A percentile compares a stretch with the other conserved stretches of the same genome.
phyloP scores from a whole-genome alignment of 2,888 invertebrate genomes.

The Minunthozetes semirufus region DNA sequence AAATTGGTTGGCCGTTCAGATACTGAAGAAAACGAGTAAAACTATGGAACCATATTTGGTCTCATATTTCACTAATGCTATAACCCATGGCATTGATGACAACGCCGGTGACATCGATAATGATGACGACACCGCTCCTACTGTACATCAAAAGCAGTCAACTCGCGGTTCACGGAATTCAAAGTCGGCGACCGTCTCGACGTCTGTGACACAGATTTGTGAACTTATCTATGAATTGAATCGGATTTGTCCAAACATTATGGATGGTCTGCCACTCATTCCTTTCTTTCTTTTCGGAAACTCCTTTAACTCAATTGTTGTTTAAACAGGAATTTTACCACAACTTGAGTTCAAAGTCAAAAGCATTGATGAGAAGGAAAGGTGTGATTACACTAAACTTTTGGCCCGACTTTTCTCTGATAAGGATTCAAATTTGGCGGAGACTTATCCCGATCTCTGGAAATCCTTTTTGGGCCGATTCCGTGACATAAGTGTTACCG shows the following conservation, averaged over 20 bases:
- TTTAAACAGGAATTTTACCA: constrained; percentile 55
- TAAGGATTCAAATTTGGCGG: constrained; percentile 78
- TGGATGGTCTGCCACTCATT: constrained; percentile 55
- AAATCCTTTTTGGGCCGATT: constrained; percentile 84
- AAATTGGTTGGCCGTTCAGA: constrained; percentile 69
- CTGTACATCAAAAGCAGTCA: background rate
- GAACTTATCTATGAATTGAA: constrained; percentile 94
- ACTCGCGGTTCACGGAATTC: constrained; percentile 43
- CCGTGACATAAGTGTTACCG: constrained; percentile 87
- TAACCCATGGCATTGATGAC: constrained; percentile 32
- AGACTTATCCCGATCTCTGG: constrained; percentile 80
- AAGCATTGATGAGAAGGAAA: constrained; percentile 78
- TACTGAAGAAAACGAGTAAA: constrained; percentile 82
- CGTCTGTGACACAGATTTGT: constrained; percentile 56
- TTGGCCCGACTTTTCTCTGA: constrained; percentile 95
- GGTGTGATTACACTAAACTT: constrained; percentile 66
- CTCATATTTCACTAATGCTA: constrained; percentile 85
- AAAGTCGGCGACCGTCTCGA: constrained; percentile 42
- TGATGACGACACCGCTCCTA: constrained; percentile 49
- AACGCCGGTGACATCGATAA: constrained; percentile 50
- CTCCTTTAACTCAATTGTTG: background rate
- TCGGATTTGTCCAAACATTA: constrained; percentile 77
- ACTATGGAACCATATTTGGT: constrained; percentile 73
- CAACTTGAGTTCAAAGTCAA: constrained; percentile 81
- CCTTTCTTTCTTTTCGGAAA: too few relatives aligned